phyloP scores from a whole-genome alignment of 2,113 vertebrate species.

The Gambusia affinis region DNA sequence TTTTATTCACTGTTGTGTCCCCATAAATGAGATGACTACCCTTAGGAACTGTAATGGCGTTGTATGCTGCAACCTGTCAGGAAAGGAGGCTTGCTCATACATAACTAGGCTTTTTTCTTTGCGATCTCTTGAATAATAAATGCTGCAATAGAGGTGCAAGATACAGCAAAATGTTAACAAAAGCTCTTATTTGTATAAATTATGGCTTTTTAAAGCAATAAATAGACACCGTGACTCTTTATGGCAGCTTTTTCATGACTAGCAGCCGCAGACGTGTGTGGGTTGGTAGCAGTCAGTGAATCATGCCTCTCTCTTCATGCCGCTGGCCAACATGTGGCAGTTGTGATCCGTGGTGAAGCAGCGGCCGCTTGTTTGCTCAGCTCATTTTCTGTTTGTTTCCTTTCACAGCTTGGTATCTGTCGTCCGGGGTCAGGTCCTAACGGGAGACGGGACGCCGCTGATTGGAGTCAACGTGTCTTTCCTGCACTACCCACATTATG shows the following conservation, averaged over 20 bases:
- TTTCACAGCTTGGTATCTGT: slow-evolving; percentile 89
- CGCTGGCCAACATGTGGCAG: slow-evolving; percentile 31
- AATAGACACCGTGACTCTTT: slow-evolving; percentile 49
- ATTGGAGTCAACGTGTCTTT: slow-evolving; percentile 99
- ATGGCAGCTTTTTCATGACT: slow-evolving; percentile 56
- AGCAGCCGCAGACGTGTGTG: slow-evolving; percentile 48
- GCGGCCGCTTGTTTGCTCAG: slow-evolving; percentile 46
- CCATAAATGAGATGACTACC: not conserved
- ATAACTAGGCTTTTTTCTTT: slow-evolving; percentile 23
- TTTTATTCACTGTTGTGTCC: not conserved
- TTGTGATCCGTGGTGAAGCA: slow-evolving; percentile 40
- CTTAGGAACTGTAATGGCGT: not conserved
- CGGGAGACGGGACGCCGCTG: slow-evolving; percentile 94
- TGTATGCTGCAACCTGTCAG: slow-evolving; percentile 1
- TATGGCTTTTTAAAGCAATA: slow-evolving; percentile 58
- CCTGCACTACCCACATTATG: slow-evolving; percentile 91
- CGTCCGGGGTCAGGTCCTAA: slow-evolving; percentile 96
- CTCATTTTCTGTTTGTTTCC: slow-evolving; percentile 70
- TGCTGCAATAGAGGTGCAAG: slow-evolving; percentile 41
- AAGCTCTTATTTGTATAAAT: slow-evolving; percentile 66
- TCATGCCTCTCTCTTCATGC: slow-evolving; percentile 48
- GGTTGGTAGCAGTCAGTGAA: slow-evolving; percentile 57
- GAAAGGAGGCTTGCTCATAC: slow-evolving; percentile 7
- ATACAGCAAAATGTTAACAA: slow-evolving; percentile 32
- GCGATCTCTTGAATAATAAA: slow-evolving; percentile 38